Evolutionary conservation across 2,797 vertebrate species (phyloP), one percentile per base, ranked within the genome.

Genomic region (Eospalax fontanierii): DNA sequence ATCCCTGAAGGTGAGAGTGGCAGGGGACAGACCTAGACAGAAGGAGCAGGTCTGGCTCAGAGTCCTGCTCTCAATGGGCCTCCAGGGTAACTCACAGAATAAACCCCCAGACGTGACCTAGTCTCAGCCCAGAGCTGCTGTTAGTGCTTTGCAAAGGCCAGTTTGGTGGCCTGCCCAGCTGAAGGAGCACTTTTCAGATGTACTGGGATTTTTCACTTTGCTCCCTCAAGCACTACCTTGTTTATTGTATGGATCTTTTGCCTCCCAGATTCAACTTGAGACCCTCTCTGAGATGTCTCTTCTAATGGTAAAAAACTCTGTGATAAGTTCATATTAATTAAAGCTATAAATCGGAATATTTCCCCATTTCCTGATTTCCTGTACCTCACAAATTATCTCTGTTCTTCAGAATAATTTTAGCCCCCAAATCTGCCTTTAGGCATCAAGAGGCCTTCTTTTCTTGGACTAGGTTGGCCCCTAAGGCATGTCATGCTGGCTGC

Each of bases 261-360:
- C 96, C 93, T 95, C 84, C 80, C 83, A 90, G 91, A 92, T 95
- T 92, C 95, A 93, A 95, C 94, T 89, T 9, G 6, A 76, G 94
- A 95, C 97, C 93, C 40, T 76, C 80, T 76, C 94, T 89, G 97
- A 98, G 95, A 94, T 82, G 93, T 95, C 90, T 93, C 95, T 92
- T 97, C 89, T 96, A 40, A 96, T 95, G 95, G 24, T 96, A 97
- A 98, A 97, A 97, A 87, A 93, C 97, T 80, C 35, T 6, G 88
- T 26, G 85, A 93, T 95, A 94, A 97, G 97, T 98, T 97, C 98
- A 97, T 96, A 97, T 98, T 98, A 98, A 98, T 98, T 98, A 98
- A 98, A 98, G 96, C 97, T 97, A 96, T 98, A 97, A 98, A 98
- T 96, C 96, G 89, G 97, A 87, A 54, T 40, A 96, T 91, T 68